A percentile compares a stretch with the other conserved stretches of the same genome.
phyloP scores from a whole-genome alignment of 1,140 invertebrate species.

The Semibalanus balanoides region DNA sequence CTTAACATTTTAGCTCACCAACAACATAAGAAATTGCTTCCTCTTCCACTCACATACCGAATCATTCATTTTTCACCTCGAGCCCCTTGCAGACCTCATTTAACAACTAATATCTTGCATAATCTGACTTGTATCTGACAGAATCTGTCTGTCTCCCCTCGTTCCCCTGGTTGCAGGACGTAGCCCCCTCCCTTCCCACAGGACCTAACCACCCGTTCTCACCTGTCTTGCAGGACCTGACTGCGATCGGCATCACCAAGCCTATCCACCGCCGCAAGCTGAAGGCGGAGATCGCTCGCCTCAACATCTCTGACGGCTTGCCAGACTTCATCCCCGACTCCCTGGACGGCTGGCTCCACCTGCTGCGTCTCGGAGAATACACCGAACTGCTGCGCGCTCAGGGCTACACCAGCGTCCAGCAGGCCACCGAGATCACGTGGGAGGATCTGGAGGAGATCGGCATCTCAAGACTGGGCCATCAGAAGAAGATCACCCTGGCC shows the following conservation, averaged over 20 bases:
- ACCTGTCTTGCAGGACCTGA: constrained; percentile 40
- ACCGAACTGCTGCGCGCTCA: constrained; percentile 71
- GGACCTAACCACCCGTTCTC: no score
- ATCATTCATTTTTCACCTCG: no score
- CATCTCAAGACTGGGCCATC: constrained; percentile 84
- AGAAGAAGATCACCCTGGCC: constrained; percentile 91
- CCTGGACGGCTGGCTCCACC: constrained; percentile 80
- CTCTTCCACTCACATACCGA: no score
- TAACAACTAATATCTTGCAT: no score
- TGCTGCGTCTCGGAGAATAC: constrained; percentile 84
- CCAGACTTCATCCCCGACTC: constrained; percentile 83
- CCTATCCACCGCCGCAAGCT: constrained; percentile 90
- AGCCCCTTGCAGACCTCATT: no score
- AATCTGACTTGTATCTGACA: no score
- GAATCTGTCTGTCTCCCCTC: no score
- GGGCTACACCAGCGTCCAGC: constrained; percentile 81
- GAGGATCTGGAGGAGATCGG: constrained; percentile 97
- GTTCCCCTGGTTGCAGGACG: no score
- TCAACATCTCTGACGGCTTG: constrained; percentile 84
- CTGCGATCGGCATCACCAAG: constrained; percentile 82
- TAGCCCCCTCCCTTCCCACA: no score
- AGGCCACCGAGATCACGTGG: constrained; percentile 79
- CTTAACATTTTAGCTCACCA: no score
- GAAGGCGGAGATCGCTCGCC: constrained; percentile 87
- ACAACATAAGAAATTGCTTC: no score